Evolutionary conservation across 2,888 invertebrate genomes (phyloP), one percentile per base, ranked within the genome.

Genomic region (Platypus cylindrus): DNA sequence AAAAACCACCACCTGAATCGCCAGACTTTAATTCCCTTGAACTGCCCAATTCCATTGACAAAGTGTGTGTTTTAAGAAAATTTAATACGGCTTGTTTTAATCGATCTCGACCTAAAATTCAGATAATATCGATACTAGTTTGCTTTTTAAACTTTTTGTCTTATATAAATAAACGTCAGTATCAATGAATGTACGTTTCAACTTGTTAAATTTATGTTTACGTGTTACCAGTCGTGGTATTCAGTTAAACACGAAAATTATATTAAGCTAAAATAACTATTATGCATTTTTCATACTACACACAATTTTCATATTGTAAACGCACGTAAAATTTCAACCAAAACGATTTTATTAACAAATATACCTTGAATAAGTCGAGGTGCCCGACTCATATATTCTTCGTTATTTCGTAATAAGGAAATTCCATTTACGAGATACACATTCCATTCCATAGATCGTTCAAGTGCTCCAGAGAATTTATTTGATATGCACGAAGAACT

Each of bases 51-150:
- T 78, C 75, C 57, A 78, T 64, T 34, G 71, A 70, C 31, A 79
- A 59, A 22, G 72, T 68, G 58, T 79, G 77, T 2, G 76, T 71
- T 45, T 70, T 68, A 52, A 77, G 62, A 44, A 79, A 66, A 45
- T 70, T 70, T 53, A 70, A 68, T 44, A 74, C 63, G 48, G 72
- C 66, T 35, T 58, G 59, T 32, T 62, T 62, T 43, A 74, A 56
- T 56, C 69, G 62, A 11, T 45, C 35, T 7, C 51, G 39, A 14
- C 43, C 43, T 43, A 27, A 11, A 40, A 28, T 7, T 7, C 5
- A 15, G 29, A 7, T 8, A 7, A 29, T 7, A n/a, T 26, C 11
- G 7, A 26, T 22, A n/a, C n/a, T n/a, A n/a, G n/a, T n/a, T n/a
- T n/a, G n/a, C n/a, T n/a, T n/a, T n/a, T n/a, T n/a, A 34, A 22